Percentiles rank a stretch among this genome's conserved stretches.
Evolutionary conservation across 1,140 invertebrate species (phyloP).

Genomic region (Neuroterus valhalla): DNA sequence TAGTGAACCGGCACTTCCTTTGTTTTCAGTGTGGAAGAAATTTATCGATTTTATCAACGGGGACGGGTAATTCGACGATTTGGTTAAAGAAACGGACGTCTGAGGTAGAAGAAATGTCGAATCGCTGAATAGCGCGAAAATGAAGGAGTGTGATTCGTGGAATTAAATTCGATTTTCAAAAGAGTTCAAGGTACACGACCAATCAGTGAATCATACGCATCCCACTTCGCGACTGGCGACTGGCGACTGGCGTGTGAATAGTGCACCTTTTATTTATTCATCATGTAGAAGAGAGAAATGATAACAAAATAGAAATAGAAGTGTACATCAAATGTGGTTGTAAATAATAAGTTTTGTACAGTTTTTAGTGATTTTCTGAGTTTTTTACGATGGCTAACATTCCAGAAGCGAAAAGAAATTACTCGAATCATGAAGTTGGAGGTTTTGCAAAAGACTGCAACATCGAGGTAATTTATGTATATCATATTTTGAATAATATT

Average conservation of each 20-base stretch:
- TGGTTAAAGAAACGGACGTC: background rate
- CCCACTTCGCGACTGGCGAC: no score
- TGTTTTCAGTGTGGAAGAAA: slow-evolving; percentile 8
- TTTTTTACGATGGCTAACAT: slow-evolving; percentile 17
- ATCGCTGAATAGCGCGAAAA: no score
- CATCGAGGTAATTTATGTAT: slow-evolving; percentile 9
- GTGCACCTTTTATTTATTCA: no score
- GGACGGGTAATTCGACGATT: background rate
- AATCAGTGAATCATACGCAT: no score
- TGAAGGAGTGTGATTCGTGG: no score
- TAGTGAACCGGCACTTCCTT: slow-evolving; percentile 17
- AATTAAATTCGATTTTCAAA: no score
- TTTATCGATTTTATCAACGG: slow-evolving; percentile 23
- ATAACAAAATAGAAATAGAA: no score
- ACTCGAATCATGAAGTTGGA: background rate
- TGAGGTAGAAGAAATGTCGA: no score
- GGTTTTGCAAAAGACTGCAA: background rate
- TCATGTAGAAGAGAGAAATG: no score
- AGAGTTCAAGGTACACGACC: no score
- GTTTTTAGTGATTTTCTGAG: background rate
- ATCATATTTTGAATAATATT: background rate
- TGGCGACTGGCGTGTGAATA: no score
- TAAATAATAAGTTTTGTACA: background rate
- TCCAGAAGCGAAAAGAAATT: slow-evolving; percentile 12
- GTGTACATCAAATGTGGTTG: no score